Percentiles rank a stretch among this genome's conserved stretches.
phyloP scores from a whole-genome alignment of 2,113 vertebrate species.

The Caracal caracal region DNA sequence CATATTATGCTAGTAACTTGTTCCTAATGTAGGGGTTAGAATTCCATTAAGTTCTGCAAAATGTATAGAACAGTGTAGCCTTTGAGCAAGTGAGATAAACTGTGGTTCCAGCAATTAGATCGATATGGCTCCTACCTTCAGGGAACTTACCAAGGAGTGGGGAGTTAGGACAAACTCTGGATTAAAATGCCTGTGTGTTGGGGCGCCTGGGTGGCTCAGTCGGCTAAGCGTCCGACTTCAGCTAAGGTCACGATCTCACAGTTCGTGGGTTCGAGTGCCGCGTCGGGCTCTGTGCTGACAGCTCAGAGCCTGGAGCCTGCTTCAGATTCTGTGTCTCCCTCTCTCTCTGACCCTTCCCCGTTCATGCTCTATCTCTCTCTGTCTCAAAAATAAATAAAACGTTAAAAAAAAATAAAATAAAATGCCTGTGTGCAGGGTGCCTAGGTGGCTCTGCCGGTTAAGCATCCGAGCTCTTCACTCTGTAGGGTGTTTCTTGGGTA shows the following conservation, averaged over 20 bases:
- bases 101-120: not conserved
- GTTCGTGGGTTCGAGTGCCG: accelerated
- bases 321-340: no score
- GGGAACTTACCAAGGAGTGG: not conserved
- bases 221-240: no score
- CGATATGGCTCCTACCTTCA: not conserved
- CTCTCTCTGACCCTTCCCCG: no score
- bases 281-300: no score
- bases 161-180: not conserved
- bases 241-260: no score
- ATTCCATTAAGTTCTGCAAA: not conserved
- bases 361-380: no score
- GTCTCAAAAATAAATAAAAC: no score
- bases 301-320: no score
- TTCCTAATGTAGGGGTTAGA: not conserved
- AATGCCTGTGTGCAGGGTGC: not conserved
- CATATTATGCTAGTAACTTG: not conserved
- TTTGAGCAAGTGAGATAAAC: not conserved
- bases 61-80: not conserved
- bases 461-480: not conserved
- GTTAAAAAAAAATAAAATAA: not conserved
- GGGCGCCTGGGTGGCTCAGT: no score
- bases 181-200: not conserved
- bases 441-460: no score
- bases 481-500: not conserved